phyloP scores from a whole-genome alignment of 2,113 vertebrate genomes.

The Ciconia maguari region DNA sequence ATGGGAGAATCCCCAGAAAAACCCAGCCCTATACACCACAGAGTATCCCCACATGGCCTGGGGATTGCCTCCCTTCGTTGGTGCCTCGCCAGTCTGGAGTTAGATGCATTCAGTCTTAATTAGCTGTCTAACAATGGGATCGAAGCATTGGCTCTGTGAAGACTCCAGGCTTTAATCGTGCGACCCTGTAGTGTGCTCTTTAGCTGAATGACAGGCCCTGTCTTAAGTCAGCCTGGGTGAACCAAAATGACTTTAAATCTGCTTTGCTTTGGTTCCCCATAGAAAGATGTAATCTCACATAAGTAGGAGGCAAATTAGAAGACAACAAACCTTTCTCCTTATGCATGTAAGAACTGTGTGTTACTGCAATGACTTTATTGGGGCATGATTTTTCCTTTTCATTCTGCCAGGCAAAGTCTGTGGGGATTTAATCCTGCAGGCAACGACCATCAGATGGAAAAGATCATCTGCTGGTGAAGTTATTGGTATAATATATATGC shows the following conservation, averaged over 20 bases:
- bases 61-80: background rate
- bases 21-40: background rate
- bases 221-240: background rate
- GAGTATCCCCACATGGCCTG: background rate
- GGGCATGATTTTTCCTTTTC: background rate
- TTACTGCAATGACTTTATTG: constrained; percentile 1
- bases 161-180: background rate
- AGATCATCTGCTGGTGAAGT: constrained; percentile 30
- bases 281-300: background rate
- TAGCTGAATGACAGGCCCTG: background rate
- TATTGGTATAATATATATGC: constrained; percentile 34
- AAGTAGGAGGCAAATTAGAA: background rate
- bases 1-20: background rate
- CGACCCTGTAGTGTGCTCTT: background rate
- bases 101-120: background rate
- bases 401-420: background rate
- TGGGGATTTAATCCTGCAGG: constrained; percentile 19
- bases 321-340: background rate
- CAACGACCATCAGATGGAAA: constrained; percentile 19
- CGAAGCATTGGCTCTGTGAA: background rate
- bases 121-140: background rate
- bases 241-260: background rate
- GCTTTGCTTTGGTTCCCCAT: background rate
- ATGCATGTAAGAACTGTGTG: background rate
- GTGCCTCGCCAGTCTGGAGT: background rate